Evolutionary conservation across 2,797 vertebrate species (phyloP), one percentile per base, ranked within the genome.

Genomic region (Enteromius anoplus): DNA sequence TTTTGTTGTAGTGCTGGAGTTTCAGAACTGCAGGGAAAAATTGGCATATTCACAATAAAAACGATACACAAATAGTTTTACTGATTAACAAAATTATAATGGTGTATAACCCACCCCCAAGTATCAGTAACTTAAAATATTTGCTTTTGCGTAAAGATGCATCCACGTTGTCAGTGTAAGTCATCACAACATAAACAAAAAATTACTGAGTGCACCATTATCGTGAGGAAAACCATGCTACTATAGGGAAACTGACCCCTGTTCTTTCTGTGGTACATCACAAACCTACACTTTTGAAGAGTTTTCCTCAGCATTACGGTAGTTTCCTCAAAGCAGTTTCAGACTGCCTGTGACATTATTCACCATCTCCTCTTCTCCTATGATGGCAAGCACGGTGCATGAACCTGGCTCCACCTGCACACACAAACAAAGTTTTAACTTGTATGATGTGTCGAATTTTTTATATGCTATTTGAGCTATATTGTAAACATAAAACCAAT

Each of bases 291-390:
- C 45, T 78, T 58, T 60, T 81, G 84, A 75, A 34, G 55, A 32
- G 58, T 60, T 11, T 60, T 78, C 65, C 42, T 68, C 51, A 23
- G 40, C 69, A 72, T 75, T 42, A 42, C 53, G 40, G 65, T 40
- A 40, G 34, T 68, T 68, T 40, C 34, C 91, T 91, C 88, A 95
- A 84, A 96, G 94, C 87, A 96, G 91, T 90, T 95, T 96, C 81
- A 96, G 92, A 88, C 94, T 95, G 75, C 96, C 96, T n/a, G 95
- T 96, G 81, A 96, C 95, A 65, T 95, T 95, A 88, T 96, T 96
- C 80, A 96, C 95, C 88, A 94, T 93, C 81, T 95, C 95, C 75
- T 96, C 95, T 81, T 96, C 95, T 5, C 96, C 95, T 86, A 96
- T 93, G 80, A 96, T 92, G 88, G 95, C 95, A 86, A 96, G 88